Evolutionary conservation across 2,113 vertebrate species (phyloP).

Genomic region (Pterophyllum scalare): DNA sequence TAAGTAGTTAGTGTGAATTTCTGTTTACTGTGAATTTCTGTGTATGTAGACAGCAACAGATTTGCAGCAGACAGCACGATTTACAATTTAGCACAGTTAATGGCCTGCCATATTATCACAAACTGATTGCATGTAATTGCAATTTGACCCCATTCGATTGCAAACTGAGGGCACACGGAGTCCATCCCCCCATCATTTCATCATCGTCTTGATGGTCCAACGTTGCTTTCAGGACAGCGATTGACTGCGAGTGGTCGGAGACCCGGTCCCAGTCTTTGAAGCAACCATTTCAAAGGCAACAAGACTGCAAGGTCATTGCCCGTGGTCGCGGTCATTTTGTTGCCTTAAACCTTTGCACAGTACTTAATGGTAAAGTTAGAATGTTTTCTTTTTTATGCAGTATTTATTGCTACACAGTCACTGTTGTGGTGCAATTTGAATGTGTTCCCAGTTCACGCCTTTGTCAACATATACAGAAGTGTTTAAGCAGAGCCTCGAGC

Average conservation of each 20-base stretch:
- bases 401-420: neutral
- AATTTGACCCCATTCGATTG: neutral
- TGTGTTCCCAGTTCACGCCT: neutral
- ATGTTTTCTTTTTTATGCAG: neutral
- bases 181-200: neutral
- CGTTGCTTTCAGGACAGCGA: neutral
- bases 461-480: neutral
- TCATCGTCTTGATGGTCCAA: neutral
- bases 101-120: neutral
- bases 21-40: neutral
- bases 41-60: neutral
- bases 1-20: neutral
- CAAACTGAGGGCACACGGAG: neutral
- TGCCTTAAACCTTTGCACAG: slow-evolving; percentile 3
- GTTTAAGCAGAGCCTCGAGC: neutral
- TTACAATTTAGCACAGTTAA: neutral
- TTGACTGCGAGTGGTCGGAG: neutral
- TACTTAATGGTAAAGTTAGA: neutral
- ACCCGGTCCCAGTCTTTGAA: neutral
- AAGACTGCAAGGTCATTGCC: neutral
- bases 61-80: neutral
- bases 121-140: neutral
- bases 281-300: neutral
- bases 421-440: neutral
- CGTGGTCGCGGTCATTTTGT: neutral